Evolutionary conservation across 2,113 vertebrate species (phyloP), one percentile per base, ranked within the genome.

Genomic region (Syrrhaptes paradoxus): DNA sequence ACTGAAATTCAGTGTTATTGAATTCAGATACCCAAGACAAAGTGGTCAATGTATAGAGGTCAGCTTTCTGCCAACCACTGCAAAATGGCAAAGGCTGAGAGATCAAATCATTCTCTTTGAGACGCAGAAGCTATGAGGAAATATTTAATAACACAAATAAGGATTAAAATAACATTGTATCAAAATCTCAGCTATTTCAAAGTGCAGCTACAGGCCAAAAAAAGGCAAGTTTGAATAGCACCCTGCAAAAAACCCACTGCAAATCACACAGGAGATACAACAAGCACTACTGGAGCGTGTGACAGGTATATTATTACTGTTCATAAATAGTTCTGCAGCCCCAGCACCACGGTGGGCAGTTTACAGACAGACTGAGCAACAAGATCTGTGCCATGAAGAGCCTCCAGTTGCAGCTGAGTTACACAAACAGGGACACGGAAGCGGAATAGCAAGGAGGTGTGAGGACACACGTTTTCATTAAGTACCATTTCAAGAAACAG

Each of bases 271-370:
- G 21, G 28, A 90, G 46, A 66, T 86, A 93, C 86, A 89, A 66
- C 2, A 0, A 93, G 41, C 12, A 52, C 22, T 66, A 57, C 75
- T 75, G 66, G 61, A 94, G 71, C 5, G 0, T 90, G 67, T 78
- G 70, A 90, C 87, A 82, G 71, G 79, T 88, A 65, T 82, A 55
- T 93, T 88, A 93, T 82, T 82, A 70, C 55, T 38, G 71, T 78
- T 91, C 22, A 1, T 85, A 88, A 94, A 85, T n/a, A 88, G 55
- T 61, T 78, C 59, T 70, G 66, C 51, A 88, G 66, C 26, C 46
- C 43, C 22, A 91, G 34, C 46, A 87, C 32, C 43, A 36, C 21
- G 14, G 49, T 31, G 82, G 75, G 32, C 84, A 93, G 52, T 70
- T 85, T 85, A 68, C 21, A 57, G 86, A 71, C 41, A 92, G 57